A percentile compares a stretch with the other conserved stretches of the same genome.
Conservation (phyloP, 1,140 invertebrate species). For the Cotesia typhae region DNA sequence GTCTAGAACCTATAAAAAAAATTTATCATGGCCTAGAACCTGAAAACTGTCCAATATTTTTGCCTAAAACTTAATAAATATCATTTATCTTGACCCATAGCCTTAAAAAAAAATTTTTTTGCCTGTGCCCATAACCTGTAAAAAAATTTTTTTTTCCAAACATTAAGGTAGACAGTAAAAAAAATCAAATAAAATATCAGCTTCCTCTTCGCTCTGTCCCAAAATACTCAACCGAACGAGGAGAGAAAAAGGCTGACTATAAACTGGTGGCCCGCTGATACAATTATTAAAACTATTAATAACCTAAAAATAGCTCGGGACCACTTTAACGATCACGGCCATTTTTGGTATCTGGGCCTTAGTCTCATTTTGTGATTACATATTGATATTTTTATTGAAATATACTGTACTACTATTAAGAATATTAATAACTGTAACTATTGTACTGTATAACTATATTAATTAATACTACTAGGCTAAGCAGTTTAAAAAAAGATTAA, state of each 20-base stretch:
- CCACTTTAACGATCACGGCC: slow-evolving; percentile 45
- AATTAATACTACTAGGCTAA: not conserved
- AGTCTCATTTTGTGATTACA: slow-evolving; percentile 65
- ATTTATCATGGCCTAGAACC: too few relatives aligned
- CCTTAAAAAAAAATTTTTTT: too few relatives aligned
- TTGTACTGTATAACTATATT: slow-evolving; percentile 30
- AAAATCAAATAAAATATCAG: slow-evolving; percentile 7
- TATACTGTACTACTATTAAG: too few relatives aligned
- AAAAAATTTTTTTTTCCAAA: too few relatives aligned
- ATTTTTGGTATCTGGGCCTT: slow-evolving; percentile 51
- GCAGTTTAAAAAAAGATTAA: too few relatives aligned
- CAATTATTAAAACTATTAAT: not conserved
- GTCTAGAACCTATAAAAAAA: too few relatives aligned
- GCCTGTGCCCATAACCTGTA: too few relatives aligned
- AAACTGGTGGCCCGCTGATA: not conserved
- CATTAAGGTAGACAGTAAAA: not conserved
- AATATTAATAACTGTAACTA: slow-evolving; percentile 41
- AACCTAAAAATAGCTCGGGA: slow-evolving; percentile 36
- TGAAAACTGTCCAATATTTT: too few relatives aligned
- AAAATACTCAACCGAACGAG: slow-evolving; percentile 3
- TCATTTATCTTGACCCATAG: too few relatives aligned
- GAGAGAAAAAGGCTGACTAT: slow-evolving; percentile 17
- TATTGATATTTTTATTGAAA: slow-evolving; percentile 43
- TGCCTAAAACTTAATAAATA: too few relatives aligned
- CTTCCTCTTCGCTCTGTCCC: slow-evolving; percentile 8